These are phyloP conservation scores for Epicauta chinensis DNA, from an alignment of 1,140 invertebrate species.

Conservation along the genomic window DNA sequence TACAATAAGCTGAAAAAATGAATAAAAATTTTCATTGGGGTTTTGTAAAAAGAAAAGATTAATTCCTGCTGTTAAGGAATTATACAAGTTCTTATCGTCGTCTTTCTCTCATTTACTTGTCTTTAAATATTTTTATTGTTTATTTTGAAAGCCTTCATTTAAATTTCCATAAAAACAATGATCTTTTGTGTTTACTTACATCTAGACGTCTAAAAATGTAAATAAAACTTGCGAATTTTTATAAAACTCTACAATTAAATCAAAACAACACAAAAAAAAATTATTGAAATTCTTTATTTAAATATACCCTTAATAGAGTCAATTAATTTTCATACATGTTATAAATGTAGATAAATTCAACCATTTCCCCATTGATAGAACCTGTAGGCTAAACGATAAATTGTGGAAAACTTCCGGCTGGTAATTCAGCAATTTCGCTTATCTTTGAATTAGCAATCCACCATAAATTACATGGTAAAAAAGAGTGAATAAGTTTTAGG, in stretches of 20 bases:
- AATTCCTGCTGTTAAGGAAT: constrained; percentile 16
- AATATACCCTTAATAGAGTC: too few species aligned
- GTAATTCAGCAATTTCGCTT: neutral
- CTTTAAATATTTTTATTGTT: constrained; percentile 22
- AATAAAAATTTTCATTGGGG: constrained; percentile 7
- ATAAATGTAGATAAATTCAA: too few species aligned
- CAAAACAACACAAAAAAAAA: neutral
- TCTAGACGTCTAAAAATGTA: constrained; percentile 20
- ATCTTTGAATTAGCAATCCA: constrained; percentile 7
- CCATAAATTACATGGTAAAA: constrained; percentile 2
- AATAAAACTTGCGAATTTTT: constrained; percentile 16
- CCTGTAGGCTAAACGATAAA: too few species aligned
- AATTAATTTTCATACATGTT: too few species aligned
- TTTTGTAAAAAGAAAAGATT: constrained; percentile 15
- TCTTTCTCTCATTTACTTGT: constrained; percentile 12
- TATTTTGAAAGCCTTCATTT: constrained; percentile 23
- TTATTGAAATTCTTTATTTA: too few species aligned
- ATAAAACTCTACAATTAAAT: constrained; percentile 5
- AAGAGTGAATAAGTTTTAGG: neutral
- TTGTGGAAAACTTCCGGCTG: neutral
- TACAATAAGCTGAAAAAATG: constrained; percentile 6
- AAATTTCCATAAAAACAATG: constrained; percentile 21
- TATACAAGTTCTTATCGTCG: constrained; percentile 13
- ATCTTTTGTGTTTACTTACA: constrained; percentile 12
- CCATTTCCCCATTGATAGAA: too few species aligned